Conservation (phyloP, 2,113 vertebrate genomes). For the Phalacrocorax pelagicus region DNA sequence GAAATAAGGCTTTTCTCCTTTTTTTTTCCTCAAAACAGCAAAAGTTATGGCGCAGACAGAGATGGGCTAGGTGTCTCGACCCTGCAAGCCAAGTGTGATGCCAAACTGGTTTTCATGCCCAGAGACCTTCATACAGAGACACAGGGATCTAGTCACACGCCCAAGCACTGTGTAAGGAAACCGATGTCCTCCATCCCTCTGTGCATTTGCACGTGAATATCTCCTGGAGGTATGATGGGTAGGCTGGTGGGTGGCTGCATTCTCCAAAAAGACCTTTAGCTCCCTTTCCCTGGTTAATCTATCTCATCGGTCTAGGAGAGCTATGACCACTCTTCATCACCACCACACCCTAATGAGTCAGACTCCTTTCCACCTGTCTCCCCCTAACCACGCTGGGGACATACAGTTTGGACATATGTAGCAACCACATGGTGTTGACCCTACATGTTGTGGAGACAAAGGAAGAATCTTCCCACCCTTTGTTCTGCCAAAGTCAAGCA, state of each 20-base stretch:
- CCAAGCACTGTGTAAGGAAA: neutral
- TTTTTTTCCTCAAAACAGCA: neutral
- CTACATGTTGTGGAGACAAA: neutral
- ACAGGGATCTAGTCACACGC: neutral
- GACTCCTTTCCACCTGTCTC: neutral
- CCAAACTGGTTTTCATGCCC: neutral
- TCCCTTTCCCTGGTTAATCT: neutral
- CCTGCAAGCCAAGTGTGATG: neutral
- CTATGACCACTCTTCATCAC: neutral
- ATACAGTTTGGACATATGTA: neutral
- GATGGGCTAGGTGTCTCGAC: neutral
- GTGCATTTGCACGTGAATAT: neutral
- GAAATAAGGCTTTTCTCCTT: neutral
- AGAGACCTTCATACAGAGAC: neutral
- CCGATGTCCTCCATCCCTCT: too few species aligned
- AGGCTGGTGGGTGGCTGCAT: neutral
- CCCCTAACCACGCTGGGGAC: neutral
- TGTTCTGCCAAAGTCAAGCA: neutral
- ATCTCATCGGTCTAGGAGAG: neutral
- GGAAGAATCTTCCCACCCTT: neutral
- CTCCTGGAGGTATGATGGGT: accelerated
- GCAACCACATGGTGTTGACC: neutral
- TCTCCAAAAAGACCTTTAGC: neutral
- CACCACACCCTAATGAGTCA: neutral
- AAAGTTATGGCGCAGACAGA: neutral